Conservation (phyloP, 2,113 vertebrate genomes). For the Brachyistius frenatus region DNA sequence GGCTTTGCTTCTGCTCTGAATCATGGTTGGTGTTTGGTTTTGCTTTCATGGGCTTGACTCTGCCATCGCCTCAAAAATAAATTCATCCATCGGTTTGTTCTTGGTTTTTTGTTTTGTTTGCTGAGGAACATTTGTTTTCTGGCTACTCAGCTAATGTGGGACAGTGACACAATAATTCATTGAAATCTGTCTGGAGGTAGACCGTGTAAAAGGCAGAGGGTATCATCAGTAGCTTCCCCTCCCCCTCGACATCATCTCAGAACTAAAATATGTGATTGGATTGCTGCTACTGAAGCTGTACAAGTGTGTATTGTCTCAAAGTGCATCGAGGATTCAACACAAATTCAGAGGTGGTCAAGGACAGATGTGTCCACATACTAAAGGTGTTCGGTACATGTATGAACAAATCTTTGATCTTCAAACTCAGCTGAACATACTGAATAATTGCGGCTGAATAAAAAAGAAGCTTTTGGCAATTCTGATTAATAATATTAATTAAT, state of each 20-base stretch:
- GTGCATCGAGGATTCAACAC: too few species aligned
- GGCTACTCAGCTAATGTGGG: constrained; percentile 44
- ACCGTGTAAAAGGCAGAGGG: constrained; percentile 11
- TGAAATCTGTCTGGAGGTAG: constrained; percentile 28
- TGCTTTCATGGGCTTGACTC: constrained; percentile 60
- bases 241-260: too few species aligned
- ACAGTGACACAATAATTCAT: constrained; percentile 47
- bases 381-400: neutral
- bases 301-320: neutral
- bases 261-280: too few species aligned
- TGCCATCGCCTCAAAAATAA: constrained; percentile 57
- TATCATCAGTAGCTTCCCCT: too few species aligned
- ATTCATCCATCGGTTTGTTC: constrained; percentile 65
- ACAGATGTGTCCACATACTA: neutral
- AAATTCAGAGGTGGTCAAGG: too few species aligned
- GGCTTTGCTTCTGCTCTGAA: constrained; percentile 66
- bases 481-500: too few species aligned
- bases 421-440: neutral
- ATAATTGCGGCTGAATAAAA: neutral
- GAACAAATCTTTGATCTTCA: neutral
- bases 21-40: constrained; percentile 62
- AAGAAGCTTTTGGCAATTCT: too few species aligned
- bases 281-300: neutral
- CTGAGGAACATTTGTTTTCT: constrained; percentile 53
- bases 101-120: constrained; percentile 66